Evolutionary conservation across 2,888 invertebrate species (phyloP).

Genomic region (Bedellia somnulentella): DNA sequence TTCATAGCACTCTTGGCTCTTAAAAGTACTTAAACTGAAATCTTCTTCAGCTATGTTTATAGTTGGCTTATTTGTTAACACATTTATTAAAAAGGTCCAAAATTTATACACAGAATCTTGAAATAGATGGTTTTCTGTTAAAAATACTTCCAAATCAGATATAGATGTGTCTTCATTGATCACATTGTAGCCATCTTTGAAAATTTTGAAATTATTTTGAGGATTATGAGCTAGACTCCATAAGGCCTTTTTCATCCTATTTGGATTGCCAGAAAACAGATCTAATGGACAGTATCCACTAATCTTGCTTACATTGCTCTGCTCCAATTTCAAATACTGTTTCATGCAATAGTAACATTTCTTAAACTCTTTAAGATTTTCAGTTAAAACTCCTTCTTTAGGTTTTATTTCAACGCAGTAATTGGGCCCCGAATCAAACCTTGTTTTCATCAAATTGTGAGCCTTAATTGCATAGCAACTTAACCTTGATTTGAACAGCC

Average conservation of each 20-base stretch:
- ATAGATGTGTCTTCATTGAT: slow-evolving; percentile 22
- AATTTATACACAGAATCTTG: slow-evolving; percentile 17
- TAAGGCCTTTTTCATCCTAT: slow-evolving; percentile 58
- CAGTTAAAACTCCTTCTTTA: slow-evolving; percentile 65
- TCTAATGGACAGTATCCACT: slow-evolving; percentile 73
- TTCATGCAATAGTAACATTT: slow-evolving; percentile 63
- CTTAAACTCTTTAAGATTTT: slow-evolving; percentile 22
- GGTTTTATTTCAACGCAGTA: slow-evolving; percentile 69
- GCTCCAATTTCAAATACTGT: slow-evolving; percentile 55
- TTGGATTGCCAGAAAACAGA: slow-evolving; percentile 65
- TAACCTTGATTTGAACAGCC: slow-evolving; percentile 37
- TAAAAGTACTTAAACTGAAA: too few species aligned
- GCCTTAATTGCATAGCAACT: slow-evolving; percentile 46
- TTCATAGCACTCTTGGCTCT: too few species aligned
- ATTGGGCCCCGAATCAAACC: slow-evolving; percentile 19
- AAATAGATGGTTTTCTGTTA: slow-evolving; percentile 19
- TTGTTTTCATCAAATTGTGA: slow-evolving; percentile 34
- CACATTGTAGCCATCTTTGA: slow-evolving; percentile 35
- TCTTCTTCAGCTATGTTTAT: neutral
- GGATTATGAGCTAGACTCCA: slow-evolving; percentile 53
- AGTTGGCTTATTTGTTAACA: slow-evolving; percentile 16
- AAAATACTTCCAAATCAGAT: slow-evolving; percentile 16
- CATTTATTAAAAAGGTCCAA: slow-evolving; percentile 27
- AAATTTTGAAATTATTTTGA: slow-evolving; percentile 67
- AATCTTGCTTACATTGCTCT: slow-evolving; percentile 42